phyloP scores from a whole-genome alignment of 2,797 vertebrate species.

The Astyanax mexicanus region DNA sequence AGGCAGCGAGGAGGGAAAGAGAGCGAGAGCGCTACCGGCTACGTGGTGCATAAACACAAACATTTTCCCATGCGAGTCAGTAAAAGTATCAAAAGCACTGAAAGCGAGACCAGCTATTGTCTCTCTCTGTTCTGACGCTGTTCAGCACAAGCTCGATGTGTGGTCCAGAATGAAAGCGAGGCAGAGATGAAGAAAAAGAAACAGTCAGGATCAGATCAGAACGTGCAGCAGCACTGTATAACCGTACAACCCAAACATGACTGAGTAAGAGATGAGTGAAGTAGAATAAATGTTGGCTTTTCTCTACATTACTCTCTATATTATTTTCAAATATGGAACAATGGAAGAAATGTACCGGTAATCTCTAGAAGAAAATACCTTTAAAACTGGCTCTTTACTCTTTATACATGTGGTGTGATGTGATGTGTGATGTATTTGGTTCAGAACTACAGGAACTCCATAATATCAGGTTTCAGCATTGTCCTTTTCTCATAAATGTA shows the following conservation, averaged over 20 bases:
- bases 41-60: constrained; percentile 61
- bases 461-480: too few relatives aligned
- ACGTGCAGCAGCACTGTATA: neutral
- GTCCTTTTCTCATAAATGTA: too few relatives aligned
- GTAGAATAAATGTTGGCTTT: neutral
- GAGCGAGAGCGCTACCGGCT: constrained; percentile 69
- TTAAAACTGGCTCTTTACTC: too few relatives aligned
- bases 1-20: constrained; percentile 65
- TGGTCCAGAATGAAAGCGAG: constrained; percentile 33
- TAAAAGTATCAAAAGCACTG: constrained; percentile 59
- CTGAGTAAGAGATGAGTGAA: neutral
- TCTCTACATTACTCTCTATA: neutral
- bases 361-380: too few relatives aligned
- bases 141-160: constrained; percentile 2
- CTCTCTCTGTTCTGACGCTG: constrained; percentile 64
- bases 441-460: too few relatives aligned
- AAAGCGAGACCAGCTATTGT: constrained; percentile 65
- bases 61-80: constrained; percentile 73
- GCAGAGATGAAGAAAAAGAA: neutral
- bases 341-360: neutral
- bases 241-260: neutral
- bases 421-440: too few relatives aligned
- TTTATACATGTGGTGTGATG: too few relatives aligned
- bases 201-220: constrained; percentile 1
- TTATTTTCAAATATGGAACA: neutral